Percentiles rank a stretch among this genome's conserved stretches.
These are phyloP conservation scores for Genyomyrus donnyi DNA, from an alignment of 2,113 vertebrate species.

Conservation along the genomic window DNA sequence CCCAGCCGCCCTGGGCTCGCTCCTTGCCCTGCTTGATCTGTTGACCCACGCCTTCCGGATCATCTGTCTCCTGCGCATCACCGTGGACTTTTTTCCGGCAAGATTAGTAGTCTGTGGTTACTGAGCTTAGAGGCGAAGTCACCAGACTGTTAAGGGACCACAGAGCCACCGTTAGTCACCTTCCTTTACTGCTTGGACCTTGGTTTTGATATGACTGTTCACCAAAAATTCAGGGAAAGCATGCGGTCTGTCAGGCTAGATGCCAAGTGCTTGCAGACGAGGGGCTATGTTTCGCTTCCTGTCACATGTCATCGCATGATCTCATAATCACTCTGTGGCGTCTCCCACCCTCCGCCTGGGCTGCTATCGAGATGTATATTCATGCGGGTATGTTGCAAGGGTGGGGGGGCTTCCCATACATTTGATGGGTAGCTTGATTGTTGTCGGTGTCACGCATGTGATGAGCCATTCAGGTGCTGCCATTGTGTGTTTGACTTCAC, in stretches of 20 bases:
- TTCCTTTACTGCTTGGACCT: background rate
- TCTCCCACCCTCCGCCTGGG: background rate
- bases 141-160: background rate
- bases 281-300: background rate
- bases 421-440: background rate
- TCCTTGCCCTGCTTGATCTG: background rate
- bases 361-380: background rate
- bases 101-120: background rate
- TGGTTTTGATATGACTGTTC: background rate
- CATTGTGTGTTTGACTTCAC: background rate
- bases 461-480: background rate
- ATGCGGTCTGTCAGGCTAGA: background rate
- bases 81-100: background rate
- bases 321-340: background rate
- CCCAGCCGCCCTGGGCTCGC: slow-evolving; percentile 7
- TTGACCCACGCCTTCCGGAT: background rate
- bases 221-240: background rate
- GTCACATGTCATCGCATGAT: background rate
- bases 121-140: background rate
- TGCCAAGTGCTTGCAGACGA: background rate
- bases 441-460: slow-evolving; percentile 13
- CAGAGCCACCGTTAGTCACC: background rate
- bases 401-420: background rate
- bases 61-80: background rate
- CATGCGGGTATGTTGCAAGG: background rate